Percentiles rank a stretch among this genome's conserved stretches.
Conservation (phyloP, 2,888 invertebrate genomes). For the Acanthopleura granulata region DNA sequence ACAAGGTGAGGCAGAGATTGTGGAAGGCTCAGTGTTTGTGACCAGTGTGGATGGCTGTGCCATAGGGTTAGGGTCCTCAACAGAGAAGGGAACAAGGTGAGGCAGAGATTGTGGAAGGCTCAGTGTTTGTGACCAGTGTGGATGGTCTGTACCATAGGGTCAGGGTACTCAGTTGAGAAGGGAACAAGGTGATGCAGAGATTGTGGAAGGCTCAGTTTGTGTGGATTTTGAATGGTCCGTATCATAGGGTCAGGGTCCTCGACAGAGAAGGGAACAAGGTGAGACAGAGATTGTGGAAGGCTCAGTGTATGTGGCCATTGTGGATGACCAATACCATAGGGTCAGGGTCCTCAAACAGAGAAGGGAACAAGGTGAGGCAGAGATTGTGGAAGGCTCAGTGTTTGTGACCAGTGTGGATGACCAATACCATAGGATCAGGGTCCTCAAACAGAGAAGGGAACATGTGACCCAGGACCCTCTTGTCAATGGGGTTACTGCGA, state of each 20-base stretch:
- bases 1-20: constrained; percentile 25
- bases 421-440: constrained; percentile 45
- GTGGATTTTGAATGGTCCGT: too few relatives aligned
- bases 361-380: not conserved
- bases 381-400: constrained; percentile 35
- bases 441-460: constrained; percentile 24
- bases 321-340: too few relatives aligned
- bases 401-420: constrained; percentile 46
- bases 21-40: too few relatives aligned
- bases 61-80: constrained; percentile 43
- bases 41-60: constrained; percentile 43
- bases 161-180: constrained; percentile 27
- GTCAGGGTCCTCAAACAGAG: too few relatives aligned
- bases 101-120: constrained; percentile 32
- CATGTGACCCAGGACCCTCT: too few relatives aligned
- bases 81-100: too few relatives aligned
- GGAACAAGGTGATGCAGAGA: constrained; percentile 1
- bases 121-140: constrained; percentile 42
- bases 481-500: too few relatives aligned
- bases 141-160: constrained; percentile 49
- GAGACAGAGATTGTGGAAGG: too few relatives aligned
- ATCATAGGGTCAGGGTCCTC: too few relatives aligned
- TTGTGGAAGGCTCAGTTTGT: constrained; percentile 17
- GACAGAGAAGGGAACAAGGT: too few relatives aligned
- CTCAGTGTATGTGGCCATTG: too few relatives aligned